These are phyloP conservation scores for Enteromius radiatus DNA, from an alignment of 2,797 vertebrate species.

Conservation along the genomic window DNA sequence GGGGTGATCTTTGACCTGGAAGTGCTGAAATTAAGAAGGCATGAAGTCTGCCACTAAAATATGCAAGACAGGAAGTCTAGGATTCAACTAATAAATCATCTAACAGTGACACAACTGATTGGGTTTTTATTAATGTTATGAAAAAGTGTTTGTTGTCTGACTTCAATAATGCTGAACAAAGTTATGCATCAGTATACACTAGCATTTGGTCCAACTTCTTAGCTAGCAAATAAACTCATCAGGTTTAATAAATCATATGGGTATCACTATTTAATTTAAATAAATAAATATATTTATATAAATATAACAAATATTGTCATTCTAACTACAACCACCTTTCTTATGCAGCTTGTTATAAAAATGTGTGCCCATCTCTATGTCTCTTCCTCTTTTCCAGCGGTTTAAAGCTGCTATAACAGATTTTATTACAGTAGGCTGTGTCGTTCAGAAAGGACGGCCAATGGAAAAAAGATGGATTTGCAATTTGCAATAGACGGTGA, in stretches of 20 bases:
- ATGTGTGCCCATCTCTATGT: neutral
- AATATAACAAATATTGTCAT: neutral
- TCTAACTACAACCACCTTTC: neutral
- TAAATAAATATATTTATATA: neutral
- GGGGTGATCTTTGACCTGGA: conserved; percentile 48
- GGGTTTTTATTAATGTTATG: neutral
- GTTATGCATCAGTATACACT: neutral
- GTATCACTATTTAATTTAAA: neutral
- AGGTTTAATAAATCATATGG: neutral
- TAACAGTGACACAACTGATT: neutral
- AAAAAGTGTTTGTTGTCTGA: neutral
- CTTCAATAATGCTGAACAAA: neutral
- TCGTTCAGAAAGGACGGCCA: neutral
- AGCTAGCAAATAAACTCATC: neutral
- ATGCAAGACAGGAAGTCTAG: neutral
- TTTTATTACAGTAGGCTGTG: conserved; percentile 31
- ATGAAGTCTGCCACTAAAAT: conserved; percentile 20
- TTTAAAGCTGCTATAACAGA: conserved; percentile 25
- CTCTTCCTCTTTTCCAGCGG: neutral
- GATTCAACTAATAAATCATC: neutral
- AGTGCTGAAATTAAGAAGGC: neutral
- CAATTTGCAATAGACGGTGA: neutral
- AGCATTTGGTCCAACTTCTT: neutral
- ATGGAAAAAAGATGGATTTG: conserved; percentile 39
- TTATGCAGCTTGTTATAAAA: neutral